Conservation (phyloP, 2,113 vertebrate species). For the Salvator merianae region DNA sequence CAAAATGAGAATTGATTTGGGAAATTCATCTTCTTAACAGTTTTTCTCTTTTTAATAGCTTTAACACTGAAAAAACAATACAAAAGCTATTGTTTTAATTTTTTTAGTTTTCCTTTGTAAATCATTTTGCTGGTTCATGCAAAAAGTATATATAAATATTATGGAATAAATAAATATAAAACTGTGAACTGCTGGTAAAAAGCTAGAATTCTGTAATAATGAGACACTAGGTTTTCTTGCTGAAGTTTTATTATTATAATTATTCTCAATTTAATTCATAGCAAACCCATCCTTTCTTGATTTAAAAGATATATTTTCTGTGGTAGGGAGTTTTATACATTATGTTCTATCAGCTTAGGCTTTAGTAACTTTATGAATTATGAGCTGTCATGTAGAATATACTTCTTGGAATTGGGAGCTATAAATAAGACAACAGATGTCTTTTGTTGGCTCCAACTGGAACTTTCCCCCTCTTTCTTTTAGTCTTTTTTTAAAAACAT, state of each 20-base stretch:
- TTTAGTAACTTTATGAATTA: slow-evolving; percentile 78
- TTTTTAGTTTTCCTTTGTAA: too few relatives aligned
- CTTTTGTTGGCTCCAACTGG: slow-evolving; percentile 74
- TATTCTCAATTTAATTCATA: slow-evolving; percentile 49
- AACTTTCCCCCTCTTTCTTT: slow-evolving; percentile 26
- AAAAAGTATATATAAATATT: too few relatives aligned
- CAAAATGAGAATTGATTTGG: slow-evolving; percentile 14
- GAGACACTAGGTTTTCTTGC: background rate
- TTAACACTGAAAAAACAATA: background rate
- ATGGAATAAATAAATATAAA: background rate
- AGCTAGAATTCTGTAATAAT: background rate
- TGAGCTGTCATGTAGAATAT: slow-evolving; percentile 78
- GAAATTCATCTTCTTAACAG: background rate
- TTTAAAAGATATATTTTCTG: slow-evolving; percentile 62
- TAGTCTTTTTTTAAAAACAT: slow-evolving; percentile 49
- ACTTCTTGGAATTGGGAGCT: slow-evolving; percentile 81
- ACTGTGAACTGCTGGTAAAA: background rate
- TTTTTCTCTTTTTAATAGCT: too few relatives aligned
- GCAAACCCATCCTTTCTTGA: slow-evolving; percentile 40
- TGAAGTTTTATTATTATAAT: slow-evolving; percentile 42
- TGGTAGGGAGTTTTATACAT: slow-evolving; percentile 70
- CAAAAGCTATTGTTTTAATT: background rate
- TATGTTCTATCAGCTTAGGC: slow-evolving; percentile 78
- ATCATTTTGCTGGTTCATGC: too few relatives aligned
- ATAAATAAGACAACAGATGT: slow-evolving; percentile 86